Percentiles rank a stretch among this genome's conserved stretches.
Evolutionary conservation across 2,113 vertebrate genomes (phyloP).

Genomic region (Illadopsis cleaveri): DNA sequence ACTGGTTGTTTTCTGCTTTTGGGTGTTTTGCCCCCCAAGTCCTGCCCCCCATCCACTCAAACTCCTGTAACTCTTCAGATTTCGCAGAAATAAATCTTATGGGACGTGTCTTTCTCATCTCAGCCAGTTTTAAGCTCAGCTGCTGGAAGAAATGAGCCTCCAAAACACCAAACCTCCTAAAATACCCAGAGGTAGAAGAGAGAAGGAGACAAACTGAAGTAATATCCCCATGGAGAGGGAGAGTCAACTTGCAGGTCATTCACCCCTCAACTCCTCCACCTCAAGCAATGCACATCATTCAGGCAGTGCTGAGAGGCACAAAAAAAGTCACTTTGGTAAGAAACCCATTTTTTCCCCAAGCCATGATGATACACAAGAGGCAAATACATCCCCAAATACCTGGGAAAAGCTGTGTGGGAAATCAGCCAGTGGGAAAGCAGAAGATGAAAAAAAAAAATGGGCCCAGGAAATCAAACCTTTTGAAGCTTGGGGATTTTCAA

Average conservation of each 20-base stretch:
- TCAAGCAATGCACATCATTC: not conserved
- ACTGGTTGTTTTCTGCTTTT: not conserved
- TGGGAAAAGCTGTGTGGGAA: not conserved
- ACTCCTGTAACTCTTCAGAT: not conserved
- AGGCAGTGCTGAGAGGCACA: not conserved
- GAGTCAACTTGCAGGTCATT: not conserved
- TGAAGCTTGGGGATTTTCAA: not conserved
- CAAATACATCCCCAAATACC: not conserved
- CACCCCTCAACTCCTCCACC: not conserved
- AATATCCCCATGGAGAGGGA: not conserved
- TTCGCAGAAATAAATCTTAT: not conserved
- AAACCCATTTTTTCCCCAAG: not conserved
- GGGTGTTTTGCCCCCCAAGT: rapidly evolving
- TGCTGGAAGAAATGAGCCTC: not conserved
- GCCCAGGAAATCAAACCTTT: conserved; percentile 1
- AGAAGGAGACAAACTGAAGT: not conserved
- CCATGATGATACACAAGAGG: not conserved
- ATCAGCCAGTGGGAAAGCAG: not conserved
- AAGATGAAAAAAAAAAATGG: not conserved
- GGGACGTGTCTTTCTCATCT: not conserved
- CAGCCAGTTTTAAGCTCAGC: not conserved
- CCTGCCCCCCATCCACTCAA: not conserved
- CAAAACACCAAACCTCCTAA: not conserved
- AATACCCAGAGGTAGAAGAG: not conserved
- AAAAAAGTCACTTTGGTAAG: not conserved